Evolutionary conservation across 2,888 invertebrate genomes (phyloP).

Genomic region (Sphecodes monilicornis): DNA sequence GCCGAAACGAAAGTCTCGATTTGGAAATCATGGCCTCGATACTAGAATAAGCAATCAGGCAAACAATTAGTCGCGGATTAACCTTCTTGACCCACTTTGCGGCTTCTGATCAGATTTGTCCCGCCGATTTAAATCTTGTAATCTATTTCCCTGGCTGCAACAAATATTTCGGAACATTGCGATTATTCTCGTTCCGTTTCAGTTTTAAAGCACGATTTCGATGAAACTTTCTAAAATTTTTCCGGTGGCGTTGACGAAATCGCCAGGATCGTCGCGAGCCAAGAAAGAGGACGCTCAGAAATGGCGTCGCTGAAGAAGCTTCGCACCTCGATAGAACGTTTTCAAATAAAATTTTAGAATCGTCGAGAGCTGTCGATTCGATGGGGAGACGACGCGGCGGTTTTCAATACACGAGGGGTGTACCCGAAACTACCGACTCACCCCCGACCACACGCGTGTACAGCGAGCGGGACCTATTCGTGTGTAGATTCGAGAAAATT

Average conservation of each 20-base stretch:
- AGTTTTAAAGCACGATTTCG: neutral
- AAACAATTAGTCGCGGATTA: neutral
- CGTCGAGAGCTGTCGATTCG: slow-evolving; percentile 66
- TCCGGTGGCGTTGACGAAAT: neutral
- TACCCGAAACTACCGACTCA: slow-evolving; percentile 56
- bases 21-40: neutral
- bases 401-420: slow-evolving; percentile 74
- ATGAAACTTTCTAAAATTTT: neutral
- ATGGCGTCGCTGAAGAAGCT: neutral
- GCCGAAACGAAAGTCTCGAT: neutral
- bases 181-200: neutral
- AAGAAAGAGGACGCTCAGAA: neutral
- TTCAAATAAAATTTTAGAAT: slow-evolving; percentile 81
- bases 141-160: neutral
- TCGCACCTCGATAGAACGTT: slow-evolving; percentile 49
- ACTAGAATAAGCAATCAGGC: neutral
- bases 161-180: neutral
- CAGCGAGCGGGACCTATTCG: slow-evolving; percentile 77
- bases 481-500: slow-evolving; percentile 82
- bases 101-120: neutral
- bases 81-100: neutral
- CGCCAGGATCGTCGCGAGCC: neutral
- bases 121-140: neutral
- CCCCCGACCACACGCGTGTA: slow-evolving; percentile 37
- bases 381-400: slow-evolving; percentile 58